phyloP scores from a whole-genome alignment of 2,888 invertebrate genomes.

The Meteorus cinctellus region DNA sequence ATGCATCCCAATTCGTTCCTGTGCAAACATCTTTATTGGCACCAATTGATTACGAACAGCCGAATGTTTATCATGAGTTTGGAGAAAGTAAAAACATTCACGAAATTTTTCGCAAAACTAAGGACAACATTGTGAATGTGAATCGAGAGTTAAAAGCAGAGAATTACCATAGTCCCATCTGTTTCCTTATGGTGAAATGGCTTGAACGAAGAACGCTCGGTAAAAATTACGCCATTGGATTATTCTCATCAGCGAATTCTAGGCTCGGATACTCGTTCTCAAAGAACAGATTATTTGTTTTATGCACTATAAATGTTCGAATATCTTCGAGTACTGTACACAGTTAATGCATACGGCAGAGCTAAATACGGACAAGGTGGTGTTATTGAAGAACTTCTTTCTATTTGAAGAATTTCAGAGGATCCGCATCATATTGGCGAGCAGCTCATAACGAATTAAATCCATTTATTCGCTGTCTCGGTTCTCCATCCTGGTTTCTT shows the following conservation, averaged over 20 bases:
- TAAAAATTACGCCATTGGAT: conserved; percentile 57
- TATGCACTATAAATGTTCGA: conserved; percentile 59
- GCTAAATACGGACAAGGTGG: conserved; percentile 46
- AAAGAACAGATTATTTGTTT: conserved; percentile 59
- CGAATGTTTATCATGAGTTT: too few relatives aligned
- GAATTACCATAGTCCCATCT: conserved; percentile 58
- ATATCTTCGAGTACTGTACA: conserved; percentile 49
- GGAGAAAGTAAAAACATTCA: too few relatives aligned
- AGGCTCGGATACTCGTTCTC: conserved; percentile 52
- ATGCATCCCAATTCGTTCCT: too few relatives aligned
- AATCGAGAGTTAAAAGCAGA: background rate
- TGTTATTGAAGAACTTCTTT: conserved; percentile 57
- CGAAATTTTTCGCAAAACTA: too few relatives aligned
- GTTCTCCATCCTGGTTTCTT: conserved; percentile 62
- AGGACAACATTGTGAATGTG: too few relatives aligned
- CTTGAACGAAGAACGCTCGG: conserved; percentile 49
- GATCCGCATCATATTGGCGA: conserved; percentile 57
- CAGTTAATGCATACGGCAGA: conserved; percentile 54
- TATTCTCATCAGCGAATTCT: conserved; percentile 54
- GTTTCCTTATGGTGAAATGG: conserved; percentile 58
- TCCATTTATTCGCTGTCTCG: conserved; percentile 62
- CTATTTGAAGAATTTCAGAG: conserved; percentile 62
- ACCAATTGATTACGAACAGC: too few relatives aligned
- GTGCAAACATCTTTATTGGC: too few relatives aligned
- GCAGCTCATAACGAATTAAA: conserved; percentile 59